Evolutionary conservation across 2,888 invertebrate genomes (phyloP).

Genomic region (Entomobrya multifasciata): DNA sequence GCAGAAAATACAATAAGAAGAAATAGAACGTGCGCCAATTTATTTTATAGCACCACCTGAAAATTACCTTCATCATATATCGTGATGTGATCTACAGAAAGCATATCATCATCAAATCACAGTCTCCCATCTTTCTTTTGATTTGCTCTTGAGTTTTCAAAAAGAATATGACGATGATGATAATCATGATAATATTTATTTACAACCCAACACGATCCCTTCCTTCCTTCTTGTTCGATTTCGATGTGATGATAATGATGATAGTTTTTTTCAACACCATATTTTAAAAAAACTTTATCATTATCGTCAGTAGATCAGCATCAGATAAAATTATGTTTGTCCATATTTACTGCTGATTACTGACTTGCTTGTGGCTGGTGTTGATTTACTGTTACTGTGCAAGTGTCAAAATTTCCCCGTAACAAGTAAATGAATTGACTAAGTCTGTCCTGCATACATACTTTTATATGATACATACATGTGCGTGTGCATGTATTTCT

Average conservation of each 20-base stretch:
- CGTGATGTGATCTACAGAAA: slow-evolving; percentile 25
- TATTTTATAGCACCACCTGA: slow-evolving; percentile 12
- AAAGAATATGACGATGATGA: slow-evolving; percentile 12
- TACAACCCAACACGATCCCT: slow-evolving; percentile 6
- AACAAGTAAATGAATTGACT: too few species aligned
- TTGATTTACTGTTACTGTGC: too few species aligned
- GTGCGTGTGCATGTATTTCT: too few species aligned
- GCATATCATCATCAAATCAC: slow-evolving; percentile 56
- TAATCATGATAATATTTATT: background rate
- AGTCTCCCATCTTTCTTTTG: background rate
- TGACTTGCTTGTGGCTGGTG: too few species aligned
- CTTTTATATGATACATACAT: too few species aligned
- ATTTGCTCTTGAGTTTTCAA: background rate
- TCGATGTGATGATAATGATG: background rate
- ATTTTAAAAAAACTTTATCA: background rate
- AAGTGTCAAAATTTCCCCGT: too few species aligned
- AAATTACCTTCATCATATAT: slow-evolving; percentile 50
- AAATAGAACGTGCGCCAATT: slow-evolving; percentile 23
- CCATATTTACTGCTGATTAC: too few species aligned
- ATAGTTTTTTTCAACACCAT: background rate
- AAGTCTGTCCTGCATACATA: too few species aligned
- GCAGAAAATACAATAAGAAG: background rate
- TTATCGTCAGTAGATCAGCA: slow-evolving; percentile 30
- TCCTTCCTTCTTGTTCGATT: background rate
- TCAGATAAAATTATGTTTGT: slow-evolving; percentile 3